phyloP scores from a whole-genome alignment of 1,140 invertebrate genomes.

The Atta colombica region DNA sequence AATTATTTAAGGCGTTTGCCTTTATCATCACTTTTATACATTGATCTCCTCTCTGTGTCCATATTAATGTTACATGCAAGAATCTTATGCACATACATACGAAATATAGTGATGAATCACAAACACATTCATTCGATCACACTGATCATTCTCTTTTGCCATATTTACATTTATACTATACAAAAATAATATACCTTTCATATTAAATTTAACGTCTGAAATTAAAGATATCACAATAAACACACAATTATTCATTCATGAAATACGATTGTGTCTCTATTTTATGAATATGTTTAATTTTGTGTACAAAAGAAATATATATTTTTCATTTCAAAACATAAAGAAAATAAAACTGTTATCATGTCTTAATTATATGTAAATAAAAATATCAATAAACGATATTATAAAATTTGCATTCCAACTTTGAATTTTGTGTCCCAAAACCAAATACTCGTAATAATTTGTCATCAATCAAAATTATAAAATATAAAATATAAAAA shows the following conservation, averaged over 20 bases:
- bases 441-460: slow-evolving; percentile 42
- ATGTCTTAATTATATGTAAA: slow-evolving; percentile 31
- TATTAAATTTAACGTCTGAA: slow-evolving; percentile 48
- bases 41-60: slow-evolving; percentile 84
- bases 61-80: slow-evolving; percentile 83
- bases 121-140: slow-evolving; percentile 64
- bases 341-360: slow-evolving; percentile 14
- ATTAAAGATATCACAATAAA: slow-evolving; percentile 34
- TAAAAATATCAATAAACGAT: slow-evolving; percentile 13
- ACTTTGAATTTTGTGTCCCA: slow-evolving; percentile 33
- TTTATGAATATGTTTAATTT: slow-evolving; percentile 9
- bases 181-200: slow-evolving; percentile 31
- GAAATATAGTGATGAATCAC: slow-evolving; percentile 37
- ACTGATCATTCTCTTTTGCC: slow-evolving; percentile 29
- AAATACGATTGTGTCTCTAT: slow-evolving; percentile 45
- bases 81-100: slow-evolving; percentile 71
- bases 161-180: slow-evolving; percentile 55
- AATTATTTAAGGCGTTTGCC: slow-evolving; percentile 35
- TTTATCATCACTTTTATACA: slow-evolving; percentile 11
- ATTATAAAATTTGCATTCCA: slow-evolving; percentile 17
- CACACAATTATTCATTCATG: slow-evolving; percentile 45
- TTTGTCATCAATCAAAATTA: slow-evolving; percentile 24
- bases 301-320: slow-evolving; percentile 6
- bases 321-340: slow-evolving; percentile 19
- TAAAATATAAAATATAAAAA: slow-evolving; percentile 38